Conservation (phyloP, 2,888 invertebrate genomes). For the Leuctra nigra region DNA sequence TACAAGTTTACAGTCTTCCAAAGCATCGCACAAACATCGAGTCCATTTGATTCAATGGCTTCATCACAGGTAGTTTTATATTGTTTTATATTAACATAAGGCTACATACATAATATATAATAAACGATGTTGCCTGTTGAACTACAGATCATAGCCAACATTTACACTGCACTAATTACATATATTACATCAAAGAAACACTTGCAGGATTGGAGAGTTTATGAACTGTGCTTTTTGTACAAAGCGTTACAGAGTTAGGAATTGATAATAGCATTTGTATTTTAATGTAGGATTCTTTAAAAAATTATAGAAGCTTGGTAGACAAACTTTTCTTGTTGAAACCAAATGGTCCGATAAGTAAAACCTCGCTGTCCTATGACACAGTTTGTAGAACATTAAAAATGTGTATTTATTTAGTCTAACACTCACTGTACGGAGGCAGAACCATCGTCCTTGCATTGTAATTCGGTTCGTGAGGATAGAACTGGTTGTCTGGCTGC, state of each 20-base stretch:
- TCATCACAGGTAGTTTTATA: constrained; percentile 27
- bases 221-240: constrained; percentile 26
- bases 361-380: background rate
- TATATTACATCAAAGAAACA: constrained; percentile 35
- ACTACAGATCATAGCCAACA: constrained; percentile 34
- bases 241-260: constrained; percentile 28
- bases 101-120: constrained; percentile 18
- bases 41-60: constrained; percentile 23
- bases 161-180: constrained; percentile 51
- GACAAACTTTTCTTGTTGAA: background rate
- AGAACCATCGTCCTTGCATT: constrained; percentile 36
- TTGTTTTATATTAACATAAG: constrained; percentile 19
- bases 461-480: constrained; percentile 38
- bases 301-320: constrained; percentile 16
- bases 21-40: constrained; percentile 19
- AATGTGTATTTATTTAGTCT: constrained; percentile 3
- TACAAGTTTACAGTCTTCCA: constrained; percentile 30
- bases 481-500: constrained; percentile 56
- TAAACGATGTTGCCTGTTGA: background rate
- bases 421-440: constrained; percentile 57
- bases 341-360: background rate
- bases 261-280: constrained; percentile 26
- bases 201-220: constrained; percentile 32
- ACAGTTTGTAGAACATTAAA: constrained; percentile 16
- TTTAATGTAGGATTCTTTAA: constrained; percentile 38